A percentile compares a stretch with the other conserved stretches of the same genome.
These are phyloP conservation scores for Thyatira batis DNA, from an alignment of 2,888 invertebrate genomes.

Conservation along the genomic window DNA sequence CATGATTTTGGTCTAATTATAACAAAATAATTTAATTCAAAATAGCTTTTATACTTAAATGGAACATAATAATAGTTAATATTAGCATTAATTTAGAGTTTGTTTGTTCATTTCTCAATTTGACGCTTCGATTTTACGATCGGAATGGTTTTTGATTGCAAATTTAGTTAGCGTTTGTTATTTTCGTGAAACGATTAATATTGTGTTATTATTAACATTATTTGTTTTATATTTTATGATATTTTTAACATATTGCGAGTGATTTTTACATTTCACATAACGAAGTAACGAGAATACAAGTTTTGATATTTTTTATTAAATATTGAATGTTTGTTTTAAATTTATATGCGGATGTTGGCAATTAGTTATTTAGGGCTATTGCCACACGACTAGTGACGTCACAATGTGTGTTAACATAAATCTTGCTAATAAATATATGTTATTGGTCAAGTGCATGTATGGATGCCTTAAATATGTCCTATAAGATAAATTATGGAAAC, in stretches of 20 bases:
- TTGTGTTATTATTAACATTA: conserved; percentile 30
- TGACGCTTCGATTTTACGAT: conserved; percentile 17
- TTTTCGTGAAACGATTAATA: conserved; percentile 72
- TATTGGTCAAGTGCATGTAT: conserved; percentile 26
- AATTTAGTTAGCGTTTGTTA: conserved; percentile 46
- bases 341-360: neutral
- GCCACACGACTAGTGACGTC: neutral
- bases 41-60: neutral
- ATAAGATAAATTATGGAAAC: conserved; percentile 9
- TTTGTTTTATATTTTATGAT: conserved; percentile 21
- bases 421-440: conserved; percentile 7
- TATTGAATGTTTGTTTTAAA: neutral
- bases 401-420: neutral
- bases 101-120: neutral
- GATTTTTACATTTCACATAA: neutral
- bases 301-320: neutral
- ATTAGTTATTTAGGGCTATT: neutral
- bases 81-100: conserved; percentile 5
- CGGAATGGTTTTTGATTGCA: conserved; percentile 24
- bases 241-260: neutral
- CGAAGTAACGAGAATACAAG: neutral
- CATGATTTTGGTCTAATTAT: neutral
- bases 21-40: neutral
- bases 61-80: conserved; percentile 11
- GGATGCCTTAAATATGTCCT: conserved; percentile 27